Conservation (phyloP, 1,140 invertebrate genomes). For the Epicauta chinensis region DNA sequence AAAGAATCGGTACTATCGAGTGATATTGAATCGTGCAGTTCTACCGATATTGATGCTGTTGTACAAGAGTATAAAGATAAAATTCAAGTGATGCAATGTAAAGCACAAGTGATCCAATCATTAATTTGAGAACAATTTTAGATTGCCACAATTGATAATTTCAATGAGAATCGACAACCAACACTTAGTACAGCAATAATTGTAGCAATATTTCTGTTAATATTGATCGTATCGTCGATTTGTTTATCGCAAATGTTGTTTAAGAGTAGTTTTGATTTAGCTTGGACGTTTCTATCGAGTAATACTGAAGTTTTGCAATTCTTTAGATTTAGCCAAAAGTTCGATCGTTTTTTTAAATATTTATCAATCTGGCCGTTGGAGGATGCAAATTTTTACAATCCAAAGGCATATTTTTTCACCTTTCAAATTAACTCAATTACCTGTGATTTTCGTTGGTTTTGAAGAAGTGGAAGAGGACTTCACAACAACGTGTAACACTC, state of each 20-base stretch:
- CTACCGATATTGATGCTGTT: conserved; percentile 51
- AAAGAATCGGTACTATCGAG: conserved; percentile 39
- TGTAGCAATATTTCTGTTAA: conserved; percentile 8
- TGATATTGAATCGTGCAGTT: conserved; percentile 43
- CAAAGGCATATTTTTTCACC: no score
- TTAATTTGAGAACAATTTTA: conserved; percentile 14
- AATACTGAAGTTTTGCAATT: background rate
- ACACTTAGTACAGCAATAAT: conserved; percentile 15
- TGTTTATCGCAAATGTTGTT: conserved; percentile 9
- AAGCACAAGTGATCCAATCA: background rate
- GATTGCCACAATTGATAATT: conserved; percentile 28
- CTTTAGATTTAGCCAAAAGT: no score
- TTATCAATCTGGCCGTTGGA: no score
- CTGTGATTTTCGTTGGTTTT: no score
- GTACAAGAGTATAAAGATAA: conserved; percentile 51
- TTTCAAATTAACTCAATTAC: no score
- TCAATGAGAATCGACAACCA: conserved; percentile 21
- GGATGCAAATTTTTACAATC: no score
- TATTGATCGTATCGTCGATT: conserved; percentile 10
- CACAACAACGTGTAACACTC: no score
- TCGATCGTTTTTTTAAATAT: no score
- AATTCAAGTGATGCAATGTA: conserved; percentile 42
- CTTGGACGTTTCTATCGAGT: conserved; percentile 8
- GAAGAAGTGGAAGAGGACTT: no score
- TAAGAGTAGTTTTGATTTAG: conserved; percentile 1